A percentile compares a stretch with the other conserved stretches of the same genome.
phyloP scores from a whole-genome alignment of 2,113 vertebrate species.

The Macrotus californicus region DNA sequence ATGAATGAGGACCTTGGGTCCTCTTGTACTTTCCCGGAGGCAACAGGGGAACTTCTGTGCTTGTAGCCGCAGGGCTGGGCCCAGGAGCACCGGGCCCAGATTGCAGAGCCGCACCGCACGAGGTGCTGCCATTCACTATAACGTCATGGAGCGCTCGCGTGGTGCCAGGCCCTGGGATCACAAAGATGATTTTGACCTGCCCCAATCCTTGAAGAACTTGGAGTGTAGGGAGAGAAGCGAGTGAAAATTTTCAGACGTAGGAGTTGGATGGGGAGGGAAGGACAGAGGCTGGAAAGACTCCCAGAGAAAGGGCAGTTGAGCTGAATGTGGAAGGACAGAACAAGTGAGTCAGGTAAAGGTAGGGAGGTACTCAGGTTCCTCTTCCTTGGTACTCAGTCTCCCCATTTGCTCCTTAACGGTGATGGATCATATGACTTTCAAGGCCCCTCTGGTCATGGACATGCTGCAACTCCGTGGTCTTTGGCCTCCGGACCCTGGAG shows the following conservation, averaged over 20 bases:
- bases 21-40: not conserved
- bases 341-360: not conserved
- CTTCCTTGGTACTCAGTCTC: not conserved
- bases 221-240: not conserved
- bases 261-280: not conserved
- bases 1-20: not conserved
- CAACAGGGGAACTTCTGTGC: not conserved
- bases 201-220: not conserved
- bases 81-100: not conserved
- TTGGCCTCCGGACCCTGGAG: not conserved
- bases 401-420: too few species aligned
- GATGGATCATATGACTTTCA: not conserved
- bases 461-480: not conserved
- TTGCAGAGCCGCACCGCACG: not conserved
- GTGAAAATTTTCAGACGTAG: not conserved
- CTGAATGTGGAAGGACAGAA: not conserved
- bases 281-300: not conserved
- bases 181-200: not conserved
- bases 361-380: rapidly evolving
- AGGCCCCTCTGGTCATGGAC: not conserved
- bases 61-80: not conserved
- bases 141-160: not conserved
- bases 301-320: not conserved
- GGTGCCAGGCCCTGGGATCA: not conserved
- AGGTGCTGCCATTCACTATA: too few species aligned